Evolutionary conservation across 2,113 vertebrate species (phyloP).

Genomic region (Cephalopholis sonnerati): DNA sequence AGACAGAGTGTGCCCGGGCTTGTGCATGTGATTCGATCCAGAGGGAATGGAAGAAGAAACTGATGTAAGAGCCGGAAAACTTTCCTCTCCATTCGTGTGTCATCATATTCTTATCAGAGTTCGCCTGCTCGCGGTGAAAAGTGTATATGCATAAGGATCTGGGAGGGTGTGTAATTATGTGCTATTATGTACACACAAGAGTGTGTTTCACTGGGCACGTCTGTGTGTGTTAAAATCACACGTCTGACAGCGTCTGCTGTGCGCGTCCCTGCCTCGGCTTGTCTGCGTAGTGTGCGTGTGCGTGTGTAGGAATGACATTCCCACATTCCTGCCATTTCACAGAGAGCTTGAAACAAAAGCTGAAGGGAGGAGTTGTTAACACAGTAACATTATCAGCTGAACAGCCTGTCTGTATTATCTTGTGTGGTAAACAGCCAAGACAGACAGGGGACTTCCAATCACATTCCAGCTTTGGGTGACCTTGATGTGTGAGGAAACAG

Average conservation of each 20-base stretch:
- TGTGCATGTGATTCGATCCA: slow-evolving; percentile 64
- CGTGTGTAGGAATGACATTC: slow-evolving; percentile 62
- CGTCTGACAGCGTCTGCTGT: slow-evolving; percentile 47
- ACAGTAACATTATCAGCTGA: slow-evolving; percentile 74
- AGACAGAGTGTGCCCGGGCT: slow-evolving; percentile 64
- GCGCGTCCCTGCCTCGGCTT: slow-evolving; percentile 57
- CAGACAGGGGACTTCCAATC: slow-evolving; percentile 72
- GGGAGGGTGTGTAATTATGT: slow-evolving; percentile 72
- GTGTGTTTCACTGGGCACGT: slow-evolving; percentile 43
- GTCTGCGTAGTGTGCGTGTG: slow-evolving; percentile 40
- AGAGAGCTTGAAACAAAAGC: slow-evolving; percentile 72
- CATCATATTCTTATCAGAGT: slow-evolving; percentile 73
- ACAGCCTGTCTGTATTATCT: slow-evolving; percentile 61
- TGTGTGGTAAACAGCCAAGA: slow-evolving; percentile 62
- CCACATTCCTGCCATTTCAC: slow-evolving; percentile 75
- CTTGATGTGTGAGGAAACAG: slow-evolving; percentile 67
- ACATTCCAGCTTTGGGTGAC: slow-evolving; percentile 65
- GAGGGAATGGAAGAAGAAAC: slow-evolving; percentile 68
- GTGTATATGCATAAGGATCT: slow-evolving; percentile 64
- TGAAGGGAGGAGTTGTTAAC: slow-evolving; percentile 71
- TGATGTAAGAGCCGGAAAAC: slow-evolving; percentile 82
- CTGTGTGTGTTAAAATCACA: slow-evolving; percentile 59
- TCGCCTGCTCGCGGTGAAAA: slow-evolving; percentile 51
- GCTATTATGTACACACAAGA: slow-evolving; percentile 67
- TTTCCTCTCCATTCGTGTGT: slow-evolving; percentile 66